Base-by-base conservation (phyloP, 2,797 vertebrate species). In the Hirundo rustica region DNA sequence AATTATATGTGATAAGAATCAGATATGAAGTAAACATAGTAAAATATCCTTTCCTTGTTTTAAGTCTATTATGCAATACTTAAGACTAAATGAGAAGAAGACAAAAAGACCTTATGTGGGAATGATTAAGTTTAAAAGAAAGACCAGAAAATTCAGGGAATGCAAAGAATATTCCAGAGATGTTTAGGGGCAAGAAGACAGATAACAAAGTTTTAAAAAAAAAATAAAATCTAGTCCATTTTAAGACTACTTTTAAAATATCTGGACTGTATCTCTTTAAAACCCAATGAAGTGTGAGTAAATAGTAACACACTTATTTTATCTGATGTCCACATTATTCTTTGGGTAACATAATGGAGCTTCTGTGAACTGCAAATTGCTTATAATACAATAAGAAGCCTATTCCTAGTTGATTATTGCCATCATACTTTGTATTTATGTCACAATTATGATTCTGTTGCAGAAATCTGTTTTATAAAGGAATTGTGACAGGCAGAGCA, bases 361-460 rank as follows among this genome's bases (percentile, higher is more conserved):
- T 89, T 94, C 84, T 97, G 82, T 96, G 67, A 93, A 96, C 88
- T 92, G 62, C 22, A 91, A 74, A 94, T 93, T 95, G 60, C 77
- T 96, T 87, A 38, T 64, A 83, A 50, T 85, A 92, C 42, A 96
- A 83, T 88, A 82, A 90, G 64, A 90, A 96, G 16, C 50, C 81
- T 62, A 88, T 92, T 84, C 73, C 87, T 96, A 47, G 48, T 74
- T 95, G 44, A 20, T 92, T 96, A 93, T 92, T 85, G 95, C 53
- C 85, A 87, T 91, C 90, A 89, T 96, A 68, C n/a, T 92, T 97
- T 81, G 64, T 51, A 74, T 95, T 96, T 92, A 75, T 96, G 64
- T 91, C 96, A 92, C 42, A 96, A 66, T 95, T 96, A 92, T 65
- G 51, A 94, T 88, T 95, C 58, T 97, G 57, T 92, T 92, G 53